These are phyloP conservation scores for Drosophila siamana DNA, from an alignment of 2,888 invertebrate species.

Conservation along the genomic window DNA sequence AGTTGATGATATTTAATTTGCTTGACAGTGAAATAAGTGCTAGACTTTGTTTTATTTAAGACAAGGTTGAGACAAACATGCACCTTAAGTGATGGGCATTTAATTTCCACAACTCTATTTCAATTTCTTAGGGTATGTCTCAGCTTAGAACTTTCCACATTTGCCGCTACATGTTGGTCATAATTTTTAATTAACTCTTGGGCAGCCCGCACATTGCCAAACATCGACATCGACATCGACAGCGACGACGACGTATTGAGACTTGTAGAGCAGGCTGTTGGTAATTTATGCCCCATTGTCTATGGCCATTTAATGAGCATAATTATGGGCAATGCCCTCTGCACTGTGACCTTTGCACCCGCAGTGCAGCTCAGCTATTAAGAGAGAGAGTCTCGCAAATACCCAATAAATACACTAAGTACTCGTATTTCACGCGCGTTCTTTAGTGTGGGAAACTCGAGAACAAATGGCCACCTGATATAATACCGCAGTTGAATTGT, in stretches of 20 bases:
- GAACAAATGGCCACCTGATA: conserved; percentile 28
- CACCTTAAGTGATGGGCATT: no score
- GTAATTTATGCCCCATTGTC: conserved; percentile 6
- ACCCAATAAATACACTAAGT: not conserved
- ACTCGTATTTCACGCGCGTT: conserved; percentile 10
- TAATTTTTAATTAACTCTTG: conserved; percentile 74
- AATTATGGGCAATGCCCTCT: conserved; percentile 34
- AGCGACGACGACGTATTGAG: conserved; percentile 52
- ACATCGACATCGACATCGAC: conserved; percentile 35
- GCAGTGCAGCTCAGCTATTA: conserved; percentile 1
- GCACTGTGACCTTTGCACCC: conserved; percentile 37
- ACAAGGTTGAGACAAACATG: no score
- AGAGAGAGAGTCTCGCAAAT: not conserved
- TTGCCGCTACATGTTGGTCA: conserved; percentile 47
- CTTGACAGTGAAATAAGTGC: no score
- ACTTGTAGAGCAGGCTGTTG: conserved; percentile 17
- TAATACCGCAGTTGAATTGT: conserved; percentile 24
- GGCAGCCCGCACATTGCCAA: conserved; percentile 56
- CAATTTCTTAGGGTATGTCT: not conserved
- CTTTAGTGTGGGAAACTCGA: conserved; percentile 20
- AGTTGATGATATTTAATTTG: no score
- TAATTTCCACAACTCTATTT: no score
- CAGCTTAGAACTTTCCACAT: not conserved
- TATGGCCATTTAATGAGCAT: conserved; percentile 18
- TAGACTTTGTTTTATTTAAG: no score